A percentile compares a stretch with the other conserved stretches of the same genome.
These are phyloP conservation scores for Vombatus ursinus DNA, from an alignment of 2,113 vertebrate species.

Conservation along the genomic window DNA sequence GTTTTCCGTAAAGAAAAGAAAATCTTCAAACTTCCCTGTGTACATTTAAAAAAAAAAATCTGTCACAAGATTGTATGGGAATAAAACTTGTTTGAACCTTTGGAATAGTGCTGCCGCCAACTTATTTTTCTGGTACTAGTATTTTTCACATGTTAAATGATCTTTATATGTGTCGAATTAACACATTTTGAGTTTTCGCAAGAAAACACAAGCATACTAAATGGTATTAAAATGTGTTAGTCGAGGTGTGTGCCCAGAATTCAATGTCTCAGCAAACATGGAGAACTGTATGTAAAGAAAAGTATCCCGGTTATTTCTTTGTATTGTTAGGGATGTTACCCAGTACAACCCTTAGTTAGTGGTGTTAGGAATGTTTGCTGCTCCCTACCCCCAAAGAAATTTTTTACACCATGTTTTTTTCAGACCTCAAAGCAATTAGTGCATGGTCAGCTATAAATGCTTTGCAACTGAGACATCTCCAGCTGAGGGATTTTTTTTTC, in stretches of 20 bases:
- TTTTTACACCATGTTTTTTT: slow-evolving; percentile 37
- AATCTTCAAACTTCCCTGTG: slow-evolving; percentile 61
- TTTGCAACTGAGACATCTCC: slow-evolving; percentile 70
- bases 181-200: slow-evolving; percentile 88
- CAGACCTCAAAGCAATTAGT: slow-evolving; percentile 84
- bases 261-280: slow-evolving; percentile 76
- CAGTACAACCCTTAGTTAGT: slow-evolving; percentile 87
- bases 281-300: slow-evolving; percentile 85
- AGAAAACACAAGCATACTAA: slow-evolving; percentile 60
- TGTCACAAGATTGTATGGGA: slow-evolving; percentile 74
- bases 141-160: slow-evolving; percentile 83
- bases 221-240: slow-evolving; percentile 87
- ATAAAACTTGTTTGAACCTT: slow-evolving; percentile 79
- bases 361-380: slow-evolving; percentile 89
- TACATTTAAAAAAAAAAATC: slow-evolving; percentile 66
- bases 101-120: slow-evolving; percentile 77
- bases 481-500: slow-evolving; percentile 67
- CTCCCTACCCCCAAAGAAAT: slow-evolving; percentile 68
- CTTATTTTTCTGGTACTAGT: slow-evolving; percentile 84
- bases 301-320: slow-evolving; percentile 86
- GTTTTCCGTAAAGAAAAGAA: slow-evolving; percentile 65
- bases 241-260: slow-evolving; percentile 81
- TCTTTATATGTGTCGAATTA: slow-evolving; percentile 88
- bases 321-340: slow-evolving; percentile 87
- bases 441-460: slow-evolving; percentile 88